phyloP scores from a whole-genome alignment of 1,140 invertebrate species.

The Goniozus legneri region DNA sequence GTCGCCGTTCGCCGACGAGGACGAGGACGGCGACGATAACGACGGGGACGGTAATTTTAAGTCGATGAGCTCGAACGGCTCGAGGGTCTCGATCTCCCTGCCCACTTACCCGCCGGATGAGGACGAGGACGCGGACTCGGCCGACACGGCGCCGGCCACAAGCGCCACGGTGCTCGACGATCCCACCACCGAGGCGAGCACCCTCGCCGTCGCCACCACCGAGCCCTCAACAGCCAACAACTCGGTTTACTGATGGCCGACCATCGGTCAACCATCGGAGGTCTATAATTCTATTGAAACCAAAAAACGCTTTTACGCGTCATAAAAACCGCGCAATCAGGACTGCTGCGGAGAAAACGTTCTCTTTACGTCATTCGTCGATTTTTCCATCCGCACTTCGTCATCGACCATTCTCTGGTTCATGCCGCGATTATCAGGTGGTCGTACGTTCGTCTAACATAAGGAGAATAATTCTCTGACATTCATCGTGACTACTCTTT shows the following conservation, averaged over 20 bases:
- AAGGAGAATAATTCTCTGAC: too few species aligned
- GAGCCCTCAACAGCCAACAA: background rate
- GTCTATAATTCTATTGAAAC: conserved; percentile 6
- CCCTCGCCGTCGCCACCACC: conserved; percentile 7
- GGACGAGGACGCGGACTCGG: conserved; percentile 39
- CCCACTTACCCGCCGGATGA: conserved; percentile 57
- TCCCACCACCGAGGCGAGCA: background rate
- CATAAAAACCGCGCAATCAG: conserved; percentile 30
- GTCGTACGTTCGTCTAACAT: too few species aligned
- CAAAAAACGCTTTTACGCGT: background rate
- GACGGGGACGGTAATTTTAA: conserved; percentile 18
- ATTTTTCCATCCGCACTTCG: too few species aligned
- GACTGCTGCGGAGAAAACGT: conserved; percentile 29
- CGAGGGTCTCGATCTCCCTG: conserved; percentile 47
- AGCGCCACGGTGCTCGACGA: conserved; percentile 16
- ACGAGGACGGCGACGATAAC: conserved; percentile 24
- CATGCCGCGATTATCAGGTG: too few species aligned
- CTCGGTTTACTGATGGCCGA: conserved; percentile 9
- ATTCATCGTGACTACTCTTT: too few species aligned
- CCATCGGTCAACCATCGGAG: conserved; percentile 23
- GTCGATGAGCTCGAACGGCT: conserved; percentile 8
- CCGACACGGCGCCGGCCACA: conserved; percentile 23
- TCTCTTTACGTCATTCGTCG: background rate
- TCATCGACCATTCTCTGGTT: too few species aligned
- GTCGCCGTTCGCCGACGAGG: conserved; percentile 42